Percentiles rank a stretch among this genome's conserved stretches.
Evolutionary conservation across 1,140 invertebrate genomes (phyloP).

Genomic region (Colletes gigas): DNA sequence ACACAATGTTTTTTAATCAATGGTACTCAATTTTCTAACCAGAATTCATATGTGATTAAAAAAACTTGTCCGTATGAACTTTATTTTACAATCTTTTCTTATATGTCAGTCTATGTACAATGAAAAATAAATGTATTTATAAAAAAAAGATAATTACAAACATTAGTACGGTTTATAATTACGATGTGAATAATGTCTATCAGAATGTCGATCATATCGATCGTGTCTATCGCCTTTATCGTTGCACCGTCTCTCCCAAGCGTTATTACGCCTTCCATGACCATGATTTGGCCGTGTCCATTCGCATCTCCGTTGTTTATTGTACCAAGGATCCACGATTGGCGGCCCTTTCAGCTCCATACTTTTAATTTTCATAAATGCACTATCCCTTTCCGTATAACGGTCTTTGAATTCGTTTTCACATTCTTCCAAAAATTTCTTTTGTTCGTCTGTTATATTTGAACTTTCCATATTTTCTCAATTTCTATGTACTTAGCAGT

Average conservation of each 20-base stretch:
- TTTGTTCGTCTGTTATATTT: conserved; percentile 57
- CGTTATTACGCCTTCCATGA: conserved; percentile 46
- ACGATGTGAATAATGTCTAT: neutral
- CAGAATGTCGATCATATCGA: conserved; percentile 11
- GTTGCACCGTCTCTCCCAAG: conserved; percentile 34
- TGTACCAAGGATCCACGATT: conserved; percentile 81
- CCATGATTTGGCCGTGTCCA: conserved; percentile 66
- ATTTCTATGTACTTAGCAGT: conserved; percentile 6
- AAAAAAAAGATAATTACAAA: neutral
- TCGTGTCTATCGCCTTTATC: conserved; percentile 32
- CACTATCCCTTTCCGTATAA: conserved; percentile 81
- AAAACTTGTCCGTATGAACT: too few relatives aligned
- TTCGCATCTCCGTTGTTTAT: conserved; percentile 67
- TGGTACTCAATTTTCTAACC: too few relatives aligned
- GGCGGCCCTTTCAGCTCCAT: conserved; percentile 76
- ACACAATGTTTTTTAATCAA: too few relatives aligned
- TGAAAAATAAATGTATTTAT: neutral
- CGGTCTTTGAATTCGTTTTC: conserved; percentile 81
- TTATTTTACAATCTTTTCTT: conserved; percentile 14
- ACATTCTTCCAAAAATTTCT: conserved; percentile 80
- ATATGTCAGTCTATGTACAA: neutral
- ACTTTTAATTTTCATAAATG: conserved; percentile 78
- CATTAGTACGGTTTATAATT: neutral
- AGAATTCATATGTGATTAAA: too few relatives aligned
- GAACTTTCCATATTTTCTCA: conserved; percentile 23